Conservation (phyloP, 1,140 invertebrate species). For the Oncopeltus fasciatus region DNA sequence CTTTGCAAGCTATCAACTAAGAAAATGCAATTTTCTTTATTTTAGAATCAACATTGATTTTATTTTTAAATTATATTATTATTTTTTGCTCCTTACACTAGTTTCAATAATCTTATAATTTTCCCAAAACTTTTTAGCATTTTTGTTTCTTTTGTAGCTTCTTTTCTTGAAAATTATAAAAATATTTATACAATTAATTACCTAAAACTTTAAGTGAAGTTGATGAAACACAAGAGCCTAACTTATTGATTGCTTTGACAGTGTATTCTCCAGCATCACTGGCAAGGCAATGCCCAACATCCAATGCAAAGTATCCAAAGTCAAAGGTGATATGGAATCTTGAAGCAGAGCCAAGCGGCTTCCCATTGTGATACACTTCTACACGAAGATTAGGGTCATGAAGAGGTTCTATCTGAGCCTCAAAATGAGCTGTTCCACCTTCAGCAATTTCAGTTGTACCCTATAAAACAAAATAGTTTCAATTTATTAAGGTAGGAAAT, state of each 20-base stretch:
- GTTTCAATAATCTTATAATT: too few relatives aligned
- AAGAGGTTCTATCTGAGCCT: constrained; percentile 79
- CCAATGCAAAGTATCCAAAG: constrained; percentile 87
- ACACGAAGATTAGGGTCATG: constrained; percentile 80
- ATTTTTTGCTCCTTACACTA: too few relatives aligned
- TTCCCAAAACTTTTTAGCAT: too few relatives aligned
- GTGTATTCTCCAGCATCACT: constrained; percentile 92
- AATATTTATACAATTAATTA: constrained; percentile 16
- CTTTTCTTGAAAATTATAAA: too few relatives aligned
- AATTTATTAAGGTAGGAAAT: too few relatives aligned
- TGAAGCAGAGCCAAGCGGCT: constrained; percentile 68
- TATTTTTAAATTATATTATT: too few relatives aligned
- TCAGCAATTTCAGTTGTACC: constrained; percentile 72
- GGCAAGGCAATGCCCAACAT: constrained; percentile 75
- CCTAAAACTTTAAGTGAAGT: constrained; percentile 55
- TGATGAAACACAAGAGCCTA: constrained; percentile 70
- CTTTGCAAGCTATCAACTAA: too few relatives aligned
- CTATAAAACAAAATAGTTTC: constrained; percentile 29
- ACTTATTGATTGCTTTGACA: constrained; percentile 71
- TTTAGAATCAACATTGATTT: too few relatives aligned
- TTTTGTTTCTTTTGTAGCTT: too few relatives aligned
- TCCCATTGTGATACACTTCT: constrained; percentile 83
- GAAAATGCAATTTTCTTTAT: too few relatives aligned
- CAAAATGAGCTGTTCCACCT: constrained; percentile 77
- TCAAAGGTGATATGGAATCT: constrained; percentile 87